These are phyloP conservation scores for Doryteuthis pealeii DNA, from an alignment of 1,140 invertebrate species.

Conservation along the genomic window DNA sequence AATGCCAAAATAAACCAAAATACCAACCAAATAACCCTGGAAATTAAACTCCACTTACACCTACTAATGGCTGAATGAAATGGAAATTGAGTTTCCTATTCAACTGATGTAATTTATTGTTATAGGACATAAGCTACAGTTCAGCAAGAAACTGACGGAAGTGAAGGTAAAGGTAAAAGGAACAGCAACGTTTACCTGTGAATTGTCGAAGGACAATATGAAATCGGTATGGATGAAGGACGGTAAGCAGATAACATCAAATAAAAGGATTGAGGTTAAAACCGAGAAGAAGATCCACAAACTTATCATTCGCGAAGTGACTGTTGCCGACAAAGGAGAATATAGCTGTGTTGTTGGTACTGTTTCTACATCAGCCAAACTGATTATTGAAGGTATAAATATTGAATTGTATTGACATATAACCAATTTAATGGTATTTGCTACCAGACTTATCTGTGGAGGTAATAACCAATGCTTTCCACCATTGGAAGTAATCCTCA, in stretches of 20 bases:
- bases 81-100: too few species aligned
- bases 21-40: too few species aligned
- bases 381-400: conserved; percentile 78
- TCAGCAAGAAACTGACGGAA: conserved; percentile 33
- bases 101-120: too few species aligned
- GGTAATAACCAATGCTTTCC: too few species aligned
- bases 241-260: conserved; percentile 31
- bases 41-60: too few species aligned
- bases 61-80: too few species aligned
- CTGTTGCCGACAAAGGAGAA: conserved; percentile 77
- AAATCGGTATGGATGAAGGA: conserved; percentile 53
- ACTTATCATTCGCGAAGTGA: conserved; percentile 39
- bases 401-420: neutral
- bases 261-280: conserved; percentile 29
- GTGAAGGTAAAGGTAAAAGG: conserved; percentile 32
- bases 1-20: too few species aligned
- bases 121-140: conserved; percentile 38
- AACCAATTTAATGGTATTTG: neutral
- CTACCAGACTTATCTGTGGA: too few species aligned
- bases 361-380: conserved; percentile 79
- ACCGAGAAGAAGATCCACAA: conserved; percentile 48
- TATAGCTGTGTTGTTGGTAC: conserved; percentile 62
- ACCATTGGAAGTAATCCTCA: too few species aligned
- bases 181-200: conserved; percentile 37
- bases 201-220: conserved; percentile 32